Base-by-base conservation (phyloP, 2,888 invertebrate species). In the Zeuzera pyrina region DNA sequence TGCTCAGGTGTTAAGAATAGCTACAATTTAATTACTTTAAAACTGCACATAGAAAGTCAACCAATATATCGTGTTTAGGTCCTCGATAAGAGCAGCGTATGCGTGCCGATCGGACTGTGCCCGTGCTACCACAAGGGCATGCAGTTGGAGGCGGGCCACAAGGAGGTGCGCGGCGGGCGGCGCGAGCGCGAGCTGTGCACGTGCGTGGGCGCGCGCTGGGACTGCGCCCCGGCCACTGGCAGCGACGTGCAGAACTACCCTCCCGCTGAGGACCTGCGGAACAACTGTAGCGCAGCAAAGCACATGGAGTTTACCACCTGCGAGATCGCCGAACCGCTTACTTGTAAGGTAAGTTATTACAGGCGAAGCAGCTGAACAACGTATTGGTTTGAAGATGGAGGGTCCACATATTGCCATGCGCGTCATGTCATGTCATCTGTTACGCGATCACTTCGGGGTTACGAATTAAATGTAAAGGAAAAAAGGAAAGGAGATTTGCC, bases 281-380 rank as follows among this genome's bases (percentile, higher is more conserved):
- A 74, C 32, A 85, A 86, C 52, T 94, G 94, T 55, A 86, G 86
- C 36, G 79, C 86, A 0, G 71, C 85, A 0, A 73, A 85, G n/a
- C 88, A 91, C 58, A 87, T 89, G 60, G 89, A 91, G 56, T 91
- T 92, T 52, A 90, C 92, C 0, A 89, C 91, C 23, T 96, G 95
- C 54, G 88, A 90, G 48, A 86, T 91, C 0, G 84, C 85, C 0
- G 91, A 93, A 45, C 92, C 91, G 0, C 74, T 88, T 14, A 95
- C 95, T 0, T 96, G 95, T 73, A 90, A 89, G 78, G 89, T 89
- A 64, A 40, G 41, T 24, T n/a, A n/a, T n/a, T n/a, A n/a, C n/a
- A n/a, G n/a, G n/a, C n/a, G n/a, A n/a, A n/a, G n/a, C n/a, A n/a
- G n/a, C n/a, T n/a, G n/a, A n/a, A n/a, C n/a, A n/a, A n/a, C n/a